Evolutionary conservation across 2,888 invertebrate genomes (phyloP), one percentile per base, ranked within the genome.

Genomic region (Timema cristinae): DNA sequence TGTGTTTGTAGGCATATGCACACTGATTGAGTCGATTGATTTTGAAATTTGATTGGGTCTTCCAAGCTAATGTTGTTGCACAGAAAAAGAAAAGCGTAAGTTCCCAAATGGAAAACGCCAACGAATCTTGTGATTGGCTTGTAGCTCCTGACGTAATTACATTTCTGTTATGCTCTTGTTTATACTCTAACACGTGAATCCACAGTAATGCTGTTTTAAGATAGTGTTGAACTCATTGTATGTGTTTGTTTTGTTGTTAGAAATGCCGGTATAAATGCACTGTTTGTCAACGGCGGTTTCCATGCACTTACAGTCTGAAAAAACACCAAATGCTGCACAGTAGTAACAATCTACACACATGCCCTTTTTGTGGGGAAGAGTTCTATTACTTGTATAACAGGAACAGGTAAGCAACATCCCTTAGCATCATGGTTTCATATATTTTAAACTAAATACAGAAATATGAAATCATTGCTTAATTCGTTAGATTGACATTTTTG

Each of bases 211-310:
- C 56, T 15, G 9, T 56, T 56, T 56, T 15, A 56, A 56, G 10
- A 8, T 16, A 56, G 16, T 56, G 16, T 15, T 32, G 32, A 32
- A 32, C 32, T 32, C 32, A 32, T 32, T 32, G 4, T 32, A 32
- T 32, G 32, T 32, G 11, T 9, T 72, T 50, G 47, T 50, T 61
- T 49, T 63, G 51, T 13, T 73, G 68, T 49, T 59, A 71, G 73
- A 54, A 61, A 50, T 67, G 59, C 54, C 61, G 52, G 50, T 72
- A 71, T 56, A 66, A 71, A 49, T 74, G 82, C 76, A 78, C 78
- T 5, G 78, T 79, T 69, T 82, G 81, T 76, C 76, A 78, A 6
- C 79, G 80, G 71, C 78, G 77, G 48, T 81, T 82, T 77, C 80
- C 80, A 10, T 76, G 79, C 10, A 79, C 78, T 72, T 80, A 80